phyloP scores from a whole-genome alignment of 1,140 invertebrate species.

The Caenorhabditis brenneri region DNA sequence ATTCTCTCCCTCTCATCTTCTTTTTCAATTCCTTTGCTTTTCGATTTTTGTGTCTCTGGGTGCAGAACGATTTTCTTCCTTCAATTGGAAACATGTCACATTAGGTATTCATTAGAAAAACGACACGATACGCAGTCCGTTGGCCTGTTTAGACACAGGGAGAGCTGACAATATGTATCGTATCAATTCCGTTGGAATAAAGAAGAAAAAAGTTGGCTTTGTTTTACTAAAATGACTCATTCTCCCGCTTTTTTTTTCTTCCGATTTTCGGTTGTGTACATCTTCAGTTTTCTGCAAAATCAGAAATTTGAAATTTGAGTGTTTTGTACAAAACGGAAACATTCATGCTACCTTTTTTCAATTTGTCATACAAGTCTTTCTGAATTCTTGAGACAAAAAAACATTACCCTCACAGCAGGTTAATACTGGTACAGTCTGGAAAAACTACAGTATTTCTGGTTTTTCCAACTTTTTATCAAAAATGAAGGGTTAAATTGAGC shows the following conservation, averaged over 20 bases:
- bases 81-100: slow-evolving; percentile 24
- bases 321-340: no score
- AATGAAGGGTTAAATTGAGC: no score
- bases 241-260: background rate
- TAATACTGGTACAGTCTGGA: no score
- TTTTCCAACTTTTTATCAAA: no score
- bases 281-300: no score
- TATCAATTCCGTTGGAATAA: background rate
- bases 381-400: no score
- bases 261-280: background rate
- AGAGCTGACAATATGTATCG: background rate
- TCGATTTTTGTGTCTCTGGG: background rate
- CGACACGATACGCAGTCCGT: slow-evolving; percentile 17
- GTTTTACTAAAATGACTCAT: slow-evolving; percentile 20
- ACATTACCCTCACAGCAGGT: no score
- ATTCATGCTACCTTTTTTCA: no score
- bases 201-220: background rate
- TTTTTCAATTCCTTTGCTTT: background rate
- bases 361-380: no score
- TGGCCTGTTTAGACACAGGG: background rate
- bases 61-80: background rate
- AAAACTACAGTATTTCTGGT: no score
- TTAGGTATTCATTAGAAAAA: slow-evolving; percentile 35
- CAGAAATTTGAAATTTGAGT: background rate
- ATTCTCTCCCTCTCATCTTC: background rate